Percentiles rank a stretch among this genome's conserved stretches.
These are phyloP conservation scores for Enteromius anoplus DNA, from an alignment of 2,797 vertebrate genomes.

Conservation along the genomic window DNA sequence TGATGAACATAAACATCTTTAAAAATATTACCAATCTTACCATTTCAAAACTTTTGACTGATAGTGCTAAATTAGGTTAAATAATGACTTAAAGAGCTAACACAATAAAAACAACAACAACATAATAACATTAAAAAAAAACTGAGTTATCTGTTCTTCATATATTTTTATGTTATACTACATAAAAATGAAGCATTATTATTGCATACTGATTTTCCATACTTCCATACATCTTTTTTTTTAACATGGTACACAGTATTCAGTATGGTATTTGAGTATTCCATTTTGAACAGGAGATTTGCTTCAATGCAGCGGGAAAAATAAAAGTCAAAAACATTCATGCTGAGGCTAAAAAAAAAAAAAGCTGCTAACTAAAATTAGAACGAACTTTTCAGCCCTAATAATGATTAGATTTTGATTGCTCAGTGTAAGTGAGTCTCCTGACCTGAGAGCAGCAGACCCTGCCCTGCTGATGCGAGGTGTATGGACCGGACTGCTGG, in stretches of 20 bases:
- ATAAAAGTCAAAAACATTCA: not conserved
- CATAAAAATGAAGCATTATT: not conserved
- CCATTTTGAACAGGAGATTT: not conserved
- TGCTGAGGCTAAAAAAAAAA: conserved; percentile 8
- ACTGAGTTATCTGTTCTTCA: no score
- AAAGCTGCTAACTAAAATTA: conserved; percentile 6
- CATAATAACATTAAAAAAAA: no score
- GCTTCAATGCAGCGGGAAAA: not conserved
- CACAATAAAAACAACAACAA: no score
- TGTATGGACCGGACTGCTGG: conserved; percentile 41
- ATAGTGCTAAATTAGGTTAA: no score
- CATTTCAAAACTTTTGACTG: no score
- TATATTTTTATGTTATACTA: no score
- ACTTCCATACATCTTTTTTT: no score
- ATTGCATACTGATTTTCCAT: not conserved
- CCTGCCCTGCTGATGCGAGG: conserved; percentile 35
- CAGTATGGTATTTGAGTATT: not conserved
- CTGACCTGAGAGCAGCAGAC: conserved; percentile 55
- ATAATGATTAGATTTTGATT: not conserved
- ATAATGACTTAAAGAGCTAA: no score
- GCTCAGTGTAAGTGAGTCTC: not conserved
- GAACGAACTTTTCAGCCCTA: not conserved
- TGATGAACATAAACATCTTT: no score
- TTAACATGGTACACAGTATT: no score
- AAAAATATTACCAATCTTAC: no score